Evolutionary conservation across 2,113 vertebrate genomes (phyloP), one percentile per base, ranked within the genome.

Genomic region (Clarias magur): DNA sequence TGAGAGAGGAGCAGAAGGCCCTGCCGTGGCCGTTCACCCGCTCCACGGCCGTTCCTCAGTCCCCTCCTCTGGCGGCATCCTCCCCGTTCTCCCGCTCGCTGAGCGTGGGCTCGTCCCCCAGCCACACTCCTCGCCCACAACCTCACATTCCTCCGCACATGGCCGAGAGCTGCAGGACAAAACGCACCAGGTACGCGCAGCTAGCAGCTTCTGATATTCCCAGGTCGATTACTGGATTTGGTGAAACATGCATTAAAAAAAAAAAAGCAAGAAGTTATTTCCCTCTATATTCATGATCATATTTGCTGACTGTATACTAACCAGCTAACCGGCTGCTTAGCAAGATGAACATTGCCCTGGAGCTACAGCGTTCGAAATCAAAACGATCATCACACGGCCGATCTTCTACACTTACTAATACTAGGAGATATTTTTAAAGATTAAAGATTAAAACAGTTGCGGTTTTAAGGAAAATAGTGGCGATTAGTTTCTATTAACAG

Each of bases 21-120:
- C 96, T 92, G 15, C 97, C 97, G 0, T 98, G 97, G 97, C 97
- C 97, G 0, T 96, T 98, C 21, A 94, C 93, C 85, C 92, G 89
- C 65, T 94, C 93, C 0, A 94, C 93, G 38, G 91, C 73, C 86
- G 87, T 88, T 30, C 93, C 92, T 59, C 92, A 78, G 42, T 93
- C 94, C 5, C 92, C 94, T 82, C 93, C 90, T 89, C 91, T 85
- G 87, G 94, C 91, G 53, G 95, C 87, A 88, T 96, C 95, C 0
- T 96, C 96, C 89, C 93, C 79, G 83, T 91, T 59, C 89, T 93
- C 92, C 89, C 90, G 89, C 59, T 88, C 92, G 85, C 91, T 90
- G 86, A 93, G 91, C 19, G 91, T 91, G 89, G 92, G 89, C 2
- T 93, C 92, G 38, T 95, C 95, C 75, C 94, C 95, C 86, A 94